Evolutionary conservation across 2,888 invertebrate genomes (phyloP).

Genomic region (Drosophila mulleri): DNA sequence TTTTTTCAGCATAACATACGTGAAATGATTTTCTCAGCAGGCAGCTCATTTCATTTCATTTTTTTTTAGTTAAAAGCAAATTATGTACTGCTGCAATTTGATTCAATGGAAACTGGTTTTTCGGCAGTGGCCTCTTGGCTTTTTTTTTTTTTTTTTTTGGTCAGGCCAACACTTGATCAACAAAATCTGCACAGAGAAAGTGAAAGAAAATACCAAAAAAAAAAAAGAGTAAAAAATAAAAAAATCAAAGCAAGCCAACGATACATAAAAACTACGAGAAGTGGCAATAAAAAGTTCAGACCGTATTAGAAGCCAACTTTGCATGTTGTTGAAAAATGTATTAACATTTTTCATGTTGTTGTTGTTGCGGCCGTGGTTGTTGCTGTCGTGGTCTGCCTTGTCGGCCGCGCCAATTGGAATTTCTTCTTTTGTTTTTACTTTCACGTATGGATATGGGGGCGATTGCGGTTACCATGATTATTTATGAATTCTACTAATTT

Average conservation of each 20-base stretch:
- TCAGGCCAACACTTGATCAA: constrained; percentile 69
- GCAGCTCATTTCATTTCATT: constrained; percentile 19
- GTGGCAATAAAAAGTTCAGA: constrained; percentile 73
- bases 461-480: constrained; percentile 52
- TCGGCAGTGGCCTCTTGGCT: constrained; percentile 48
- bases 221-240: constrained; percentile 23
- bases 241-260: constrained; percentile 29
- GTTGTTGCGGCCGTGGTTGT: neutral
- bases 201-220: constrained; percentile 71
- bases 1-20: constrained; percentile 42
- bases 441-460: constrained; percentile 66
- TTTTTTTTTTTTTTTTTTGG: constrained; percentile 47
- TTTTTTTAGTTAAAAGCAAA: constrained; percentile 35
- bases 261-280: constrained; percentile 55
- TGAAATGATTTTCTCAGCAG: constrained; percentile 59
- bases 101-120: constrained; percentile 73
- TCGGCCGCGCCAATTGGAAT: constrained; percentile 62
- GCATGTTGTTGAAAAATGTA: constrained; percentile 66
- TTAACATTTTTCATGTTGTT: constrained; percentile 48
- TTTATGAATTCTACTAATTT: constrained; percentile 74
- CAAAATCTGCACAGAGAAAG: constrained; percentile 79
- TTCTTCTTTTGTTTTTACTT: constrained; percentile 75
- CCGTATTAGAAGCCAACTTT: constrained; percentile 79
- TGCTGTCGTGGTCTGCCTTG: constrained; percentile 1
- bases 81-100: constrained; percentile 66